Base-by-base conservation (phyloP, 1,140 invertebrate species). In the Hypothenemus hampei region DNA sequence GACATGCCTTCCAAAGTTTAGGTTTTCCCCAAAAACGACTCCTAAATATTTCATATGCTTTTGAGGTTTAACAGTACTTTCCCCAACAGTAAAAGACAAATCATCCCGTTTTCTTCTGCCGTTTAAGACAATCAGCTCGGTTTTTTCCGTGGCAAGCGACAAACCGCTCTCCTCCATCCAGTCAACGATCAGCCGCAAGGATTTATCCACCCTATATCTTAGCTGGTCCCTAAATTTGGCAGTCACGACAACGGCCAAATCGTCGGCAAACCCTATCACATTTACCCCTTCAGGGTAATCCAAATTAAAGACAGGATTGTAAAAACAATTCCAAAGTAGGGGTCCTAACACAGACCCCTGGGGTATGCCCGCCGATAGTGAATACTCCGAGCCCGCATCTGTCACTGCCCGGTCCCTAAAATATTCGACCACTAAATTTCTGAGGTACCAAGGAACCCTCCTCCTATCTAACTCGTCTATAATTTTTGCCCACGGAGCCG, bases 301-400 rank as follows among this genome's bases (percentile, higher is more conserved):
- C 37, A 5, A 60, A 58, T 31, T 13, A 8, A 71, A 54, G 0
- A 70, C 20, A 5, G 33, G 56, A 33, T 72, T 66, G 21, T 70
- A 71, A 0, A 50, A 39, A 1, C 60, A 33, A 23, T 69, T 69
- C 68, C 68, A 72, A 1, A 72, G 50, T 19, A 64, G 55, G 0
- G 66, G 68, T 0, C 69, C 67, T 0, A 69, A 41, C 0, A 69
- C 56, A 4, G 63, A 67, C 0, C 66, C 67, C 44, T 72, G 67
- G 0, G 71, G 62, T 0, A 63, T 60, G 1, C 62, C 62, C 1
- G 16, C 10, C 15, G 35, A 13, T 19, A 31, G 13, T 5, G n/a
- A 4, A 37, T 7, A 15, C 23, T 3, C 46, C 13, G n/a, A n/a
- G 8, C 26, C 10, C 7, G 19, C 29, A 13, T 13, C 43, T 2